A percentile compares a stretch with the other conserved stretches of the same genome.
phyloP scores from a whole-genome alignment of 2,888 invertebrate genomes.

The Invenusta paracnida region DNA sequence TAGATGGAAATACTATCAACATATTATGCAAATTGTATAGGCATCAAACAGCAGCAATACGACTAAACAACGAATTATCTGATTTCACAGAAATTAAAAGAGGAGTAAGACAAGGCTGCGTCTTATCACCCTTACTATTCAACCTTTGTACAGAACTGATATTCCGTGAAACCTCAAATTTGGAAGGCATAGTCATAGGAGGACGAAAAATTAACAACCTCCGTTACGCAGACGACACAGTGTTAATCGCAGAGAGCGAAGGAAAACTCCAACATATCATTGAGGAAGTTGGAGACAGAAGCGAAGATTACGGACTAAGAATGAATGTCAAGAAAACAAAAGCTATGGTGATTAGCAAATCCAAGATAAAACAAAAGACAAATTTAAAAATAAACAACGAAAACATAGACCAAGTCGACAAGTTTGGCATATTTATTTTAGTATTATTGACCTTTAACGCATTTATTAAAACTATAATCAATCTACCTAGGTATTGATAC shows the following conservation, averaged over 20 bases:
- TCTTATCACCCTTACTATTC: neutral
- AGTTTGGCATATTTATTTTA: too few relatives aligned
- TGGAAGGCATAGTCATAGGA: neutral
- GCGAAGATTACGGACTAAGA: neutral
- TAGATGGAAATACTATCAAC: neutral
- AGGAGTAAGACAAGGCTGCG: slow-evolving; percentile 8
- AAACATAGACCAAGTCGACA: too few relatives aligned
- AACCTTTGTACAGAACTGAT: neutral
- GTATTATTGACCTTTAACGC: too few relatives aligned
- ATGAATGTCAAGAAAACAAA: slow-evolving; percentile 9
- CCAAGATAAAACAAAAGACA: neutral
- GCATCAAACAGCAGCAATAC: neutral
- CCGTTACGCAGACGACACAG: slow-evolving; percentile 19
- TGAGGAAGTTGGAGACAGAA: neutral
- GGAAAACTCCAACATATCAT: neutral
- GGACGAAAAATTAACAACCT: neutral
- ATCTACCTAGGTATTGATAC: too few relatives aligned
- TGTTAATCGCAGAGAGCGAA: slow-evolving; percentile 1
- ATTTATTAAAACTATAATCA: too few relatives aligned
- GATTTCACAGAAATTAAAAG: neutral
- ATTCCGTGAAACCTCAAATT: neutral
- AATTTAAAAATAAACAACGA: neutral
- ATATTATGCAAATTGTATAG: neutral
- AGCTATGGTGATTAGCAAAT: neutral
- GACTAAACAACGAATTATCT: neutral